Percentiles rank a stretch among this genome's conserved stretches.
phyloP scores from a whole-genome alignment of 2,797 vertebrate species.

The Dryobates pubescens region DNA sequence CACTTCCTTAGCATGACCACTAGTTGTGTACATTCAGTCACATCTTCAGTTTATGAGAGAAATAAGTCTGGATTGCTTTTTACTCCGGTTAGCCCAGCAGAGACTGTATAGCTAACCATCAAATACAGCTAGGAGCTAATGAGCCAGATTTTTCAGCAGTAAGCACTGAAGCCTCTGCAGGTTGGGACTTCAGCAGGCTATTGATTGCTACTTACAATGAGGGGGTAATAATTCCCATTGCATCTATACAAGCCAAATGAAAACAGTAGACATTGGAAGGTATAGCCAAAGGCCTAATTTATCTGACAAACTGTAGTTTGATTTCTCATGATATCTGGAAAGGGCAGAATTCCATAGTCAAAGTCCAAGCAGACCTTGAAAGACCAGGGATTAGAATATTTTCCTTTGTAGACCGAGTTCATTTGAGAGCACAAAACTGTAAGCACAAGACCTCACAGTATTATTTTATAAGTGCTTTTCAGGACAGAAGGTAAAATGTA shows the following conservation, averaged over 20 bases:
- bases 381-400: background rate
- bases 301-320: background rate
- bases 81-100: constrained; percentile 4
- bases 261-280: background rate
- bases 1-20: constrained; percentile 15
- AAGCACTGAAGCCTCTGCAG: background rate
- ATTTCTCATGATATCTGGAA: background rate
- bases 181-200: background rate
- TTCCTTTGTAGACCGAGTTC: background rate
- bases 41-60: constrained; percentile 29
- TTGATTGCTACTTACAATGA: background rate
- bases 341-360: background rate
- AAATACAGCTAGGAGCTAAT: constrained; percentile 10
- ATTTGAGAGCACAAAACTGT: background rate
- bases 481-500: background rate
- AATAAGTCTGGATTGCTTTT: constrained; percentile 39
- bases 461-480: background rate
- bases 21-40: constrained; percentile 17
- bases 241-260: background rate
- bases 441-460: background rate
- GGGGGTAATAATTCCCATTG: background rate
- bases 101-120: constrained; percentile 19
- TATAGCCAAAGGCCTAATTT: background rate
- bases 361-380: background rate
- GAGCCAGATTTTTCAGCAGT: constrained; percentile 19